Base-by-base conservation (phyloP, 1,140 invertebrate species). In the Hycleus phaleratus region DNA sequence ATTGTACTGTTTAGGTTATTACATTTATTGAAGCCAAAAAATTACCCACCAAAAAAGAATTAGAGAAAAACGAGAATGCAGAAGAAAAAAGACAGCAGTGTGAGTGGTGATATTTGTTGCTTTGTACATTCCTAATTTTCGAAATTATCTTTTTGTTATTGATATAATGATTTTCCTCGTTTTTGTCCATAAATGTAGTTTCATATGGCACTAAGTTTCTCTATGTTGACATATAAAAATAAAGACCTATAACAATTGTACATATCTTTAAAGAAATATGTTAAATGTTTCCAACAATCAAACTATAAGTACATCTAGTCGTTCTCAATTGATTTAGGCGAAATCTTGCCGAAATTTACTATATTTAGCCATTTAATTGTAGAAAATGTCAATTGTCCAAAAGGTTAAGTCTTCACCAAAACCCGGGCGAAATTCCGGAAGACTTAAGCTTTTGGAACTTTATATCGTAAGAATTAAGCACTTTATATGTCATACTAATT, bases 161-260 rank as follows among this genome's bases (percentile, higher is more conserved):
- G 9, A 42, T n/a, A 10, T 11, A 42, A n/a, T 42, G 2, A 42
- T 42, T 42, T 42, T n/a, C 18, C 18, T n/a, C 3, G 44, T 26
- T 61, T 38, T 52, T 18, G 18, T 52, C 25, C 42, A 38, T 24
- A 38, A 46, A 61, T 55, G 66, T 68, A 67, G 66, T 69, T 68
- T 69, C 68, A 60, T 65, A 69, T 61, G 66, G 68, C 68, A 68
- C 64, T 69, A 68, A 68, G 56, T 66, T 59, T 49, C 45, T 50
- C 51, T 50, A 11, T 52, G 10, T 52, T 18, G 12, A 42, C 5
- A 11, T 5, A 32, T 48, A 26, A 49, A 53, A 18, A 53, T 24
- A 44, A 18, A 18, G 18, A 18, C 18, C 43, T 43, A 44, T 26
- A 25, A 43, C 5, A 44, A 49, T 51, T 55, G 42, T 44, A 55